Evolutionary conservation across 2,113 vertebrate genomes (phyloP), one percentile per base, ranked within the genome.

Genomic region (Arvicanthis niloticus): DNA sequence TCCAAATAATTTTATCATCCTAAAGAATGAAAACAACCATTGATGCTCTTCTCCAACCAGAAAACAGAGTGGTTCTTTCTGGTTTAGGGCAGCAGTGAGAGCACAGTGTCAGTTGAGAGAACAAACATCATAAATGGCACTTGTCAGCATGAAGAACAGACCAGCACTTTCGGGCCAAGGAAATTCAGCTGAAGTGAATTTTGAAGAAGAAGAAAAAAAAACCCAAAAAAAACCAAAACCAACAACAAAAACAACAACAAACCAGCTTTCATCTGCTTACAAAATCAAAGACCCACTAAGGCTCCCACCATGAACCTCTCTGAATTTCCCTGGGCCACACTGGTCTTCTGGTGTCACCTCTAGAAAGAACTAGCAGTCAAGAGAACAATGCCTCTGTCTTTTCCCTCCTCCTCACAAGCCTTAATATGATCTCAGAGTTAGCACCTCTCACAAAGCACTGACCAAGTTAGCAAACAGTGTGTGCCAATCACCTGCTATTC

Each of bases 401-500:
- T 68, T 34, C 67, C 62, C 26, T 53, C 65, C 34, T n/a, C 37
- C 37, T 2, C 67, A 16, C 77, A 88, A 56, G 16, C 13, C 3
- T 42, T 53, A 72, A 40, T 48, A 29, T 6, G 10, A 7, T 91
- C 4, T 51, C 65, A 15, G 37, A 90, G 37, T 34, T 13, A 45
- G 16, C 21, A 68, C 6, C 88, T 89, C 42, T 77, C 53, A 42
- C 34, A 91, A 93, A 92, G 78, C 24, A 21, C 67, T 82, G 91
- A 90, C 42, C 77, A 95, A 45, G 75, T 91, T 89, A 72, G 29
- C 60, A 92, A 86, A 70, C 19, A 37, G 62, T 82, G 24, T 75
- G 26, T 34, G 48, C 56, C 42, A 51, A 65, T 85, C 77, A 72
- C 24, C 65, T 68, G 29, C 45, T 65, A 73, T 85, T 92, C 31